Percentiles rank a stretch among this genome's conserved stretches.
Conservation (phyloP, 2,113 vertebrate genomes). For the Baryphthengus martii region DNA sequence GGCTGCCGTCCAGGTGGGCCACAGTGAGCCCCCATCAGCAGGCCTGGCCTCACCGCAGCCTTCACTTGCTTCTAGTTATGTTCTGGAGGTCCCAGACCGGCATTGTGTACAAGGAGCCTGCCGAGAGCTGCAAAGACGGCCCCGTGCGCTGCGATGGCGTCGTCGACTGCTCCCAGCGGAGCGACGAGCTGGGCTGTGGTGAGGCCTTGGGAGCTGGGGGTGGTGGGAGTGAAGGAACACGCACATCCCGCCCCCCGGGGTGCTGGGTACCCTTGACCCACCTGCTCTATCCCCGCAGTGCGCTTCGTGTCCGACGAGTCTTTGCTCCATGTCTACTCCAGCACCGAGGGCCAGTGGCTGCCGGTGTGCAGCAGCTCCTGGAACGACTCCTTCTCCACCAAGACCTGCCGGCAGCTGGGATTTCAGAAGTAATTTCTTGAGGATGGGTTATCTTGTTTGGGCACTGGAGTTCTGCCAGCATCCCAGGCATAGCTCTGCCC, state of each 20-base stretch:
- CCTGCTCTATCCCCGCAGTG: conserved; percentile 51
- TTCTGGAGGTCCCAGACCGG: conserved; percentile 70
- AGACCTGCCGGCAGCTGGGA: conserved; percentile 77
- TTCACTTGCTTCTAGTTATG: conserved; percentile 53
- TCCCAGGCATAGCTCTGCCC: background rate
- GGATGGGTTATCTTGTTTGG: accelerated
- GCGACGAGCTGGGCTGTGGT: conserved; percentile 77
- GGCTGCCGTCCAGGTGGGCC: background rate
- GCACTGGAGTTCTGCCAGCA: background rate
- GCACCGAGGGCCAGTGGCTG: conserved; percentile 65
- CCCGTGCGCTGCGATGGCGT: conserved; percentile 69
- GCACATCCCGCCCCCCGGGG: too few species aligned
- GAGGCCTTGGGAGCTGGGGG: background rate
- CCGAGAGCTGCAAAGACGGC: conserved; percentile 60
- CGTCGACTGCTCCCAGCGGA: conserved; percentile 68
- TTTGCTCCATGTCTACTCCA: conserved; percentile 77
- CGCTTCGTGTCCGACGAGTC: conserved; percentile 70
- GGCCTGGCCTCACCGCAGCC: background rate
- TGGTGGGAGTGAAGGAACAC: accelerated
- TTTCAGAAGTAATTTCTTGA: conserved; percentile 68
- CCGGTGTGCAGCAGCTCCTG: conserved; percentile 73
- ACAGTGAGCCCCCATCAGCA: accelerated
- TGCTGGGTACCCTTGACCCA: background rate
- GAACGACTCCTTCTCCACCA: conserved; percentile 63
- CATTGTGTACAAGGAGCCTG: conserved; percentile 73